These are phyloP conservation scores for Phataginus tricuspis DNA, from an alignment of 2,797 vertebrate genomes.

Conservation along the genomic window DNA sequence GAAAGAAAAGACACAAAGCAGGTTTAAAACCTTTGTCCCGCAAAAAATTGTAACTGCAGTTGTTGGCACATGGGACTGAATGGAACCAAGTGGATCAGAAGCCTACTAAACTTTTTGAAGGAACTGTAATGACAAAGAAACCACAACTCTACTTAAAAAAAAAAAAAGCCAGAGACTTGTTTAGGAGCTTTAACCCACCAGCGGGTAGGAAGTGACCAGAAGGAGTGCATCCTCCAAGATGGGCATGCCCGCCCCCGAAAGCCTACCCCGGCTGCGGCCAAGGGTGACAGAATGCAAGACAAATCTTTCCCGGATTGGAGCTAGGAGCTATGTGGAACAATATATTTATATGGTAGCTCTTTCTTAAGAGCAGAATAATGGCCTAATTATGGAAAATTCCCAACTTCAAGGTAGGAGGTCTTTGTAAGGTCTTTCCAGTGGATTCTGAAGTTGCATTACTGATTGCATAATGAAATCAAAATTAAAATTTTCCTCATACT, in stretches of 20 bases:
- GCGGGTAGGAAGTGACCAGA: background rate
- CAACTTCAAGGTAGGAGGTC: background rate
- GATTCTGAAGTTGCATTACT: background rate
- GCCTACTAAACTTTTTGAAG: background rate
- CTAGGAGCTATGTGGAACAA: background rate
- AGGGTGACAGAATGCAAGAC: background rate
- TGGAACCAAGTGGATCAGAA: background rate
- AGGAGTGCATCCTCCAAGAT: background rate
- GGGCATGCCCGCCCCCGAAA: background rate
- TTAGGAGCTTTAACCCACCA: background rate
- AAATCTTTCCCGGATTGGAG: background rate
- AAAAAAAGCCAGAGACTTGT: background rate
- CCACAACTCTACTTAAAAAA: background rate
- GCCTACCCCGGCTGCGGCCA: background rate
- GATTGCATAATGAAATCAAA: background rate
- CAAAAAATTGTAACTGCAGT: background rate
- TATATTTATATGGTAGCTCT: background rate
- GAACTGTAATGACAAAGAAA: background rate
- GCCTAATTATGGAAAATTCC: background rate
- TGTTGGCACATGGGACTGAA: background rate
- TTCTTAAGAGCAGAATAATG: background rate
- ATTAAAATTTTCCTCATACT: background rate
- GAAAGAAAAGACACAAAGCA: background rate
- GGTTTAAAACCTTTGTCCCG: background rate
- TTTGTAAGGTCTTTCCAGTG: background rate